Conservation (phyloP, 2,888 invertebrate genomes). For the Andrena hattorfiana region DNA sequence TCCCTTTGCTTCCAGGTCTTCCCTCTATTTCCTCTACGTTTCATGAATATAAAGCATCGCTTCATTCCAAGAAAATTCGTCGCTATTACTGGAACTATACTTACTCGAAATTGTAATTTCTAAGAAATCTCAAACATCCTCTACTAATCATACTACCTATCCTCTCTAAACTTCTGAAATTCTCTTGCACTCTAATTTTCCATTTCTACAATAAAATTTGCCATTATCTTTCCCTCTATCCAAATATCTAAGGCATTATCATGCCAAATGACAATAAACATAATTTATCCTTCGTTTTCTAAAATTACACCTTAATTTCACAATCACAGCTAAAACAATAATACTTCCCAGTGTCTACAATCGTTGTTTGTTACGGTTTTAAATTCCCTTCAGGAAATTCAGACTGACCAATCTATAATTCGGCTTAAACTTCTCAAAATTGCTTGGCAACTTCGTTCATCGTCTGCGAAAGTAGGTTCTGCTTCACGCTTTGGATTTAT, state of each 20-base stretch:
- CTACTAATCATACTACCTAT: no score
- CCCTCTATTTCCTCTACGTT: not conserved
- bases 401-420: not conserved
- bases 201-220: no score
- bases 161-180: no score
- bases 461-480: not conserved
- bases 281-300: not conserved
- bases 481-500: not conserved
- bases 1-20: not conserved
- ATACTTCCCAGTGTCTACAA: not conserved
- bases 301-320: not conserved
- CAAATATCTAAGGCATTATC: not conserved
- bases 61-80: no score
- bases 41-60: not conserved
- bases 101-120: no score
- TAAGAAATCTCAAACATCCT: no score
- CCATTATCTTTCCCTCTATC: not conserved
- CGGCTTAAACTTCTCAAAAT: constrained; percentile 8
- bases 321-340: not conserved
- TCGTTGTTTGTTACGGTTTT: not conserved
- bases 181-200: no score
- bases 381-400: not conserved
- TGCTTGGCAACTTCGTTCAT: not conserved
- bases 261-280: not conserved
- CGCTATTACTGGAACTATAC: no score